phyloP scores from a whole-genome alignment of 2,797 vertebrate species.

The Falco peregrinus region DNA sequence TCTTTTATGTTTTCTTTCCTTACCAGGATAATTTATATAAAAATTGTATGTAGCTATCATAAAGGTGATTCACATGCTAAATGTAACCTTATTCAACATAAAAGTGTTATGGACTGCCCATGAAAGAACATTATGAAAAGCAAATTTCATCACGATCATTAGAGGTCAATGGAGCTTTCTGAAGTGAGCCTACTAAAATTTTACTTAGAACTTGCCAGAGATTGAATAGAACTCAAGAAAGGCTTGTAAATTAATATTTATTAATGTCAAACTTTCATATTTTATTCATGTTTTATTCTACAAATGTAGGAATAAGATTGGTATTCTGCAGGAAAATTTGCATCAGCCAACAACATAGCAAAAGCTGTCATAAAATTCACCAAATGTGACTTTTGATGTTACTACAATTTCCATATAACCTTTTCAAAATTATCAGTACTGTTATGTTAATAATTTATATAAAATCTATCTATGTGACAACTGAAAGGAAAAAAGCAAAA shows the following conservation, averaged over 20 bases:
- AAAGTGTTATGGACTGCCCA: background rate
- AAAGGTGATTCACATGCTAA: background rate
- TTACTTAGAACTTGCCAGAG: background rate
- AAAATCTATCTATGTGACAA: constrained; percentile 10
- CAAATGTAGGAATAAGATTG: constrained; percentile 3
- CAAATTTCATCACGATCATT: background rate
- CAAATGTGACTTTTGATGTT: constrained; percentile 28
- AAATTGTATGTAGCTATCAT: background rate
- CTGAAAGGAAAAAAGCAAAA: background rate
- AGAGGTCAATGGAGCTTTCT: background rate
- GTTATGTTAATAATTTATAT: constrained; percentile 23
- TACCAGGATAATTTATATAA: background rate
- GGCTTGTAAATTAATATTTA: constrained; percentile 40
- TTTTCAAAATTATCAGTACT: constrained; percentile 49
- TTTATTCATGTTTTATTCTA: constrained; percentile 36
- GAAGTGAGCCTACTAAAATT: background rate
- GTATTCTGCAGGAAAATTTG: constrained; percentile 35
- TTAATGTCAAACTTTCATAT: constrained; percentile 26
- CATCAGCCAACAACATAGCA: background rate
- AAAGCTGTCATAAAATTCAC: constrained; percentile 26
- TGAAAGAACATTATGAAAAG: background rate
- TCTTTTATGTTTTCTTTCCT: background rate
- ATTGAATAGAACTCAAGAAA: background rate
- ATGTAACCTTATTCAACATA: background rate
- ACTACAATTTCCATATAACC: constrained; percentile 51